Evolutionary conservation across 1,140 invertebrate species (phyloP), one percentile per base, ranked within the genome.

Genomic region (Diachasmimorpha longicaudata): DNA sequence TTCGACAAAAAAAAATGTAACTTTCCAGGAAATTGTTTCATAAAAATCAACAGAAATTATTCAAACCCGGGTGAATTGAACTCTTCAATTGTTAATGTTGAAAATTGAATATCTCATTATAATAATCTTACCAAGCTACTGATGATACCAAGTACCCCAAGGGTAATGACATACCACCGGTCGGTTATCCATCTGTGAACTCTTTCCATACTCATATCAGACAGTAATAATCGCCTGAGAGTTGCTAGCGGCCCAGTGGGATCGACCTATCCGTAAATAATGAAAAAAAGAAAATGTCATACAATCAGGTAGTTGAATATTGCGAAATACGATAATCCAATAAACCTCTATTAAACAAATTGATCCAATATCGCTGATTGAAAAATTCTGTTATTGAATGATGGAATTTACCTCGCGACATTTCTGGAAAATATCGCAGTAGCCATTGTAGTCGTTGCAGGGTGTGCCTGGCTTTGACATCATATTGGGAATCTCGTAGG

Each of bases 391-490:
- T 10, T 10, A 42, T 42, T 42, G 9, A 42, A 42, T 42, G 39
- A 72, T 66, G 58, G 42, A 19, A 69, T 80, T 81, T 80, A 95
- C 93, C 87, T 97, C 95, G 78, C 98, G 92, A 87, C 98, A 99
- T 84, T 96, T 96, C 89, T 98, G 96, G 89, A 99, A 99, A 44
- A 99, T 97, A 90, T 99, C 98, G 90, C 98, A 99, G 89, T 99
- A 99, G 80, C 98, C 98, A 84, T 97, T 97, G 88, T 98, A 99
- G 86, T 99, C 96, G 86, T 99, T 98, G 86, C 98, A 99, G 0
- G 98, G 98, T 31, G 96, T 97, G 66, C 96, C 95, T 0, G 96
- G 96, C 84, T 97, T 98, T 19, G 95, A 94, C 88, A 93, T 96
- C 93, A 97, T 95, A 81, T 96, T 95, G 0, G 96, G 96, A 79